Evolutionary conservation across 1,140 invertebrate genomes (phyloP), one percentile per base, ranked within the genome.

Genomic region (Temnothorax longispinosus): DNA sequence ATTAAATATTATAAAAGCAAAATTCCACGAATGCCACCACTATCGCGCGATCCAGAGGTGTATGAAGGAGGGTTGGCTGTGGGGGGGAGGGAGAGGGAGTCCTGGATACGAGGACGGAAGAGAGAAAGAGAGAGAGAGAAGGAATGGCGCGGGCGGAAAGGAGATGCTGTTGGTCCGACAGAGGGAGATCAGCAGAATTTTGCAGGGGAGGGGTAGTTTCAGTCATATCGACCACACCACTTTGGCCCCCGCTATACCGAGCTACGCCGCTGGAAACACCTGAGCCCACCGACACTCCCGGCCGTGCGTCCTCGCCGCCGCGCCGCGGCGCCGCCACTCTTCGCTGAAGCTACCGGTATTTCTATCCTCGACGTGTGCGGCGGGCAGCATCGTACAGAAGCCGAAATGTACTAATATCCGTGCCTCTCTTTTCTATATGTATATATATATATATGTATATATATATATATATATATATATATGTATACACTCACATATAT

Each of bases 151-250:
- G 65, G 77, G 72, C 75, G 50, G 86, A 88, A 88, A 85, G 75
- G 76, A 78, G 65, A 76, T 58, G 62, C 44, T 35, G 52, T 32
- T 44, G 32, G 86, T 81, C 81, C 77, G 69, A 90, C 87, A 81
- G 86, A 90, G 77, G 58, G 85, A 84, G 88, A 82, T 75, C 86
- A 90, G 86, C 62, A 87, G 62, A 92, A 88, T 80, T 89, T 27
- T 85, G 85, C 80, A 78, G 64, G 44, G 62, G 71, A 41, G 62
- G 82, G 74, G 87, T 88, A 88, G 89, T 91, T 92, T 91, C 91
- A 91, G 93, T 93, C 91, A 94, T 93, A 93, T 94, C 93, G 92
- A 93, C 93, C 92, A 93, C 92, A 90, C 91, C 91, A 93, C 92
- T 93, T 93, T 93, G 81, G 27, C 1, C 92, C 87, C 89, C 77